Evolutionary conservation across 2,113 vertebrate genomes (phyloP).

Genomic region (Ovis canadensis): DNA sequence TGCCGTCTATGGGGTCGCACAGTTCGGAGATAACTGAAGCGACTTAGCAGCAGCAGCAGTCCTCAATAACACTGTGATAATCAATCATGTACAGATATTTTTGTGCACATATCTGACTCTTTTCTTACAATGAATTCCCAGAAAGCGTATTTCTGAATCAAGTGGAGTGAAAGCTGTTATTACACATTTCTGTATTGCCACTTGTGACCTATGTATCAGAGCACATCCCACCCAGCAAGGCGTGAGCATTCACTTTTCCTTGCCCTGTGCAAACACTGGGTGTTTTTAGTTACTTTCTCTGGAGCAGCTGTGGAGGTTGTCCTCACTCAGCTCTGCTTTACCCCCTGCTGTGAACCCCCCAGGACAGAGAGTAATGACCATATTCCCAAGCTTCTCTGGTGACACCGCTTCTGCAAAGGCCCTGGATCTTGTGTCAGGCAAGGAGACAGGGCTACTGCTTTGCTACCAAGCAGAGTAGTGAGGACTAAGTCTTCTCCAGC

Average conservation of each 20-base stretch:
- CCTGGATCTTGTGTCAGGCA: background rate
- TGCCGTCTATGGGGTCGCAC: too few relatives aligned
- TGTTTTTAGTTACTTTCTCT: background rate
- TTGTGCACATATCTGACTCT: background rate
- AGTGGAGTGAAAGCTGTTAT: background rate
- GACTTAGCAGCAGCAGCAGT: too few relatives aligned
- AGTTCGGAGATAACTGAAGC: accelerated
- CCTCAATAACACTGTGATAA: background rate
- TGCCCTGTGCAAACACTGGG: background rate
- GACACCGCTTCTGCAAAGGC: background rate
- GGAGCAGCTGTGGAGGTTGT: background rate
- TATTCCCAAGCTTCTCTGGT: background rate
- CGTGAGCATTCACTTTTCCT: accelerated
- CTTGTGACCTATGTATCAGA: background rate
- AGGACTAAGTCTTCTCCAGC: background rate
- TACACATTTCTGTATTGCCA: background rate
- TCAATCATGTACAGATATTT: background rate
- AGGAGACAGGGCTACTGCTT: background rate
- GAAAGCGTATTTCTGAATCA: background rate
- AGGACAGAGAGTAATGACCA: background rate
- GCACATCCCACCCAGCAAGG: background rate
- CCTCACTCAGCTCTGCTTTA: background rate
- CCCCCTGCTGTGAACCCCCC: background rate
- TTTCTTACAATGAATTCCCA: background rate
- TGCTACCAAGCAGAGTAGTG: background rate